Evolutionary conservation across 2,888 invertebrate species (phyloP).

Genomic region (Eilema caniola): DNA sequence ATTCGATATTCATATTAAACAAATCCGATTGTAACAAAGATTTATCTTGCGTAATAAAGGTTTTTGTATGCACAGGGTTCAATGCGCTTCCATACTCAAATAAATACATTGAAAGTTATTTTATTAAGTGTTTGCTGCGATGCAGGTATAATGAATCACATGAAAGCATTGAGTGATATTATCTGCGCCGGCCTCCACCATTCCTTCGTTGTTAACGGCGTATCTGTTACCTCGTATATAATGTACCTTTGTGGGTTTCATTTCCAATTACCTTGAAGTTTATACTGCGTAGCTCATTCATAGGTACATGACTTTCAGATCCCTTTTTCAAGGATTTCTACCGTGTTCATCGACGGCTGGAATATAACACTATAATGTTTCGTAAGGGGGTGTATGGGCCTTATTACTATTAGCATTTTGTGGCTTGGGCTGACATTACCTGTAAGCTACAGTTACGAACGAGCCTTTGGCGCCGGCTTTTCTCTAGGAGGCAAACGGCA

Average conservation of each 20-base stretch:
- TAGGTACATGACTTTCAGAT: not conserved
- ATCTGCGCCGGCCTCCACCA: slow-evolving; percentile 40
- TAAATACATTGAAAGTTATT: slow-evolving; percentile 65
- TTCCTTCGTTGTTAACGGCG: slow-evolving; percentile 21
- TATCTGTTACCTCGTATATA: not conserved
- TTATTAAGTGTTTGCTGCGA: slow-evolving; percentile 49
- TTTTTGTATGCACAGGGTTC: slow-evolving; percentile 61
- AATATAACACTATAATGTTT: not conserved
- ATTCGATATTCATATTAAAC: slow-evolving; percentile 71
- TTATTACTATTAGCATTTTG: not conserved
- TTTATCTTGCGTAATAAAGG: slow-evolving; percentile 74
- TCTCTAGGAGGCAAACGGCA: no score
- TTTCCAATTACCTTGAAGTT: not conserved
- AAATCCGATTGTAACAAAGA: slow-evolving; percentile 72
- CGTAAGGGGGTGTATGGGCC: not conserved
- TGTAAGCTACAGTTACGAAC: no score
- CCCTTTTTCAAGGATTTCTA: not conserved
- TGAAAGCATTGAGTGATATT: slow-evolving; percentile 51
- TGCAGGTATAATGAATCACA: slow-evolving; percentile 58
- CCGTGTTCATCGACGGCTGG: not conserved
- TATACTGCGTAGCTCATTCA: not conserved
- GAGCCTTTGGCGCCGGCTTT: no score
- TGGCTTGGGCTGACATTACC: no score
- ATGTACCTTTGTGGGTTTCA: not conserved
- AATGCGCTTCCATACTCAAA: slow-evolving; percentile 62